Evolutionary conservation across 2,888 invertebrate genomes (phyloP), one percentile per base, ranked within the genome.

Genomic region (Dysmachus trigonus): DNA sequence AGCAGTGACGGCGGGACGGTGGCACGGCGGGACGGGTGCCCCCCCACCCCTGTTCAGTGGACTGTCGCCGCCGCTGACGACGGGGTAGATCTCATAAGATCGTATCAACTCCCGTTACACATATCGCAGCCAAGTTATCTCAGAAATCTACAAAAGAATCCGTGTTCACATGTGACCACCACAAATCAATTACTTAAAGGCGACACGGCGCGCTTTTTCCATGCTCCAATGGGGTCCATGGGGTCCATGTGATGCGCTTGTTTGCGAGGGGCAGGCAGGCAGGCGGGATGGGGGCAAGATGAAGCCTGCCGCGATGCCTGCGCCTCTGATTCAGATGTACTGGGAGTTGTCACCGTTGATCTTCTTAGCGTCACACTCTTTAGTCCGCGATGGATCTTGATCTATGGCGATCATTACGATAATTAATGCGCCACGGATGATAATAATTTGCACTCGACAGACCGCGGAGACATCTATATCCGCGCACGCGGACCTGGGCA

Each of bases 361-460:
- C 83, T 72, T 83, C 83, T 83, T 83, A 83, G 38, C 71, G 83
- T 83, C 83, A 41, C 83, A 83, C 27, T 71, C 83, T 62, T 62
- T 13, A 22, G 62, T n/a, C 85, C 77, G 51, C 74, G 85, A 85
- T 85, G 85, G 35, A 62, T 76, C 85, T 85, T 85, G 85, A 85
- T 85, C 85, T 85, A 85, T 62, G 85, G 18, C 77, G 76, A 77
- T 85, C 53, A 85, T 85, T 85, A 85, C 38, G 51, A 62, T 76
- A 85, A 85, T 85, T 85, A 85, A 85, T 85, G 85, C 53, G 74
- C 51, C 51, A 13, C 47, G 76, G 85, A 85, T 74, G 53, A 77
- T 62, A 77, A 85, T 85, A 85, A 85, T 85, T 85, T 85, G 85
- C 85, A 85, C 85, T 62, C 85, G 33, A 51, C 74, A 76, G 72